Base-by-base conservation (phyloP, 2,888 invertebrate species). In the Chamaedrilus cognettii region DNA sequence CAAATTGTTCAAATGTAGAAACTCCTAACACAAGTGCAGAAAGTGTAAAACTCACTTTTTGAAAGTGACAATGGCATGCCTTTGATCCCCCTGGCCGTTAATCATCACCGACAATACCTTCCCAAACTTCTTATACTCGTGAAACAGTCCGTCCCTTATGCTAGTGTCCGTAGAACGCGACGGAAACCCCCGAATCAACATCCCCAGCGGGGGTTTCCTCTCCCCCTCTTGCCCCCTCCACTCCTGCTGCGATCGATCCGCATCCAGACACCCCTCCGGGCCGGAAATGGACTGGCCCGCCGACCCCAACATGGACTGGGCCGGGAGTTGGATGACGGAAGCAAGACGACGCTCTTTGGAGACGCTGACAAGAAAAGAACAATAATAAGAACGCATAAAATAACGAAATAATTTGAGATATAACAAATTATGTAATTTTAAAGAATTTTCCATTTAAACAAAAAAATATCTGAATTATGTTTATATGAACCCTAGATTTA, bases 111-210 rank as follows among this genome's bases (percentile, higher is more conserved):
- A 93, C 77, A 93, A 93, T 78, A 96, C 96, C 86, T 96, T 96
- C 72, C 96, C 97, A 86, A 96, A 94, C 84, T 96, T 97, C 87
- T 97, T 97, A 88, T 96, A 97, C 86, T 96, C 96, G 87, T 97
- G 96, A 87, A 94, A 97, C 76, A 97, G 89, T 75, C 96, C 97
- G 86, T 97, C 97, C 86, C 96, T 94, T 77, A 97, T 87, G 79
- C 95, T 96, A 77, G 94, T 94, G 85, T 96, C 96, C 79, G 80
- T 80, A 23, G 82, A 82, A 65, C 82, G 65, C 0, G 74, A 52
- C 11, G 82, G 82, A 56, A 82, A 74, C 30, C 79, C 76, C n/a
- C 72, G 77, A 23, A 82, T 77, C 58, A 75, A 75, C 30, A 82
- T 76, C 5, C 82, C 82, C 34, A 80, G 74, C n/a, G n/a, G n/a